These are phyloP conservation scores for Apis cerana DNA, from an alignment of 1,140 invertebrate species.

Conservation along the genomic window DNA sequence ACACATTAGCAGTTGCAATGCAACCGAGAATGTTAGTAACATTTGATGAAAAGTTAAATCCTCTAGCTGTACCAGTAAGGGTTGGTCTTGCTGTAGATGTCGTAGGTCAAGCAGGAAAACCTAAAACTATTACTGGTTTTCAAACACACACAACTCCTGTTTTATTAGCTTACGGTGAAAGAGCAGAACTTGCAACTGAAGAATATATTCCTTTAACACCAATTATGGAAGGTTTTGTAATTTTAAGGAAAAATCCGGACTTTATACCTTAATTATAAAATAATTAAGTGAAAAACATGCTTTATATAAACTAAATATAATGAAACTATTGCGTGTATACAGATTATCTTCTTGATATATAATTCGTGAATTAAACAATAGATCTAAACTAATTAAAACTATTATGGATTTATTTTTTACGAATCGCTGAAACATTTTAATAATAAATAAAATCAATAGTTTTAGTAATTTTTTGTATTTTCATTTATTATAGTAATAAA, in stretches of 20 bases:
- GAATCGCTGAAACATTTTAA: neutral
- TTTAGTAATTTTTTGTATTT: conserved; percentile 31
- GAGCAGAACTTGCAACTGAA: conserved; percentile 98
- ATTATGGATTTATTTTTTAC: conserved; percentile 22
- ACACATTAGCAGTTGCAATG: conserved; percentile 97
- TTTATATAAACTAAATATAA: conserved; percentile 46
- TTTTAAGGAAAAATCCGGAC: conserved; percentile 96
- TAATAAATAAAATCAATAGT: conserved; percentile 15
- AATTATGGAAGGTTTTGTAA: conserved; percentile 99
- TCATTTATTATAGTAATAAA: conserved; percentile 29
- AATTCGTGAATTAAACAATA: conserved; percentile 10
- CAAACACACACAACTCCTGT: conserved; percentile 99
- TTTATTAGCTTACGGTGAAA: conserved; percentile 96
- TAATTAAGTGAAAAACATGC: conserved; percentile 23
- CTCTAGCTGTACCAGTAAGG: conserved; percentile 96
- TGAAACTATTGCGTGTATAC: conserved; percentile 31
- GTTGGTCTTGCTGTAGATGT: conserved; percentile 99
- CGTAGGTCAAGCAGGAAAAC: conserved; percentile 99
- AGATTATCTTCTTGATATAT: conserved; percentile 14
- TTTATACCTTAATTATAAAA: conserved; percentile 76
- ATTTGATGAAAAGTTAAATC: conserved; percentile 97
- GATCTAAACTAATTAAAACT: neutral
- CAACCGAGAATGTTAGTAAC: conserved; percentile 99
- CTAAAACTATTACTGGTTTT: conserved; percentile 99
- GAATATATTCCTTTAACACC: conserved; percentile 97